phyloP scores from a whole-genome alignment of 2,888 invertebrate species.

The Caenorhabditis doughertyi region DNA sequence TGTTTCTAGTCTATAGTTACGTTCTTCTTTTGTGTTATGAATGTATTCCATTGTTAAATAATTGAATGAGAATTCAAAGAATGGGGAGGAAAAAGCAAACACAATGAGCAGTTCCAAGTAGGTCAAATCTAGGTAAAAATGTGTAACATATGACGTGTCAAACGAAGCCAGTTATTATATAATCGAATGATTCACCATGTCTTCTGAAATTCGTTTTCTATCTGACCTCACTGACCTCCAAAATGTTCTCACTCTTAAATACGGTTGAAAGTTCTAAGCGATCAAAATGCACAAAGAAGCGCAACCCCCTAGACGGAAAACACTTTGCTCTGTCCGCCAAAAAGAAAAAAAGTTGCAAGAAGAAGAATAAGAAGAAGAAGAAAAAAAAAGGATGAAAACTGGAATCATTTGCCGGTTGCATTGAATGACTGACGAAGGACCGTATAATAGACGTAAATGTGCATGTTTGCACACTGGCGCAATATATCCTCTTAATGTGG shows the following conservation, averaged over 20 bases:
- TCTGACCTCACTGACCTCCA: too few species aligned
- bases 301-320: constrained; percentile 35
- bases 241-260: neutral
- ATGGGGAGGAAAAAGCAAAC: constrained; percentile 9
- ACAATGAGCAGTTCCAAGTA: constrained; percentile 6
- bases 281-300: constrained; percentile 24
- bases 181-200: neutral
- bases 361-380: neutral
- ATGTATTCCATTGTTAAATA: constrained; percentile 33
- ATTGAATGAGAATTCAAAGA: constrained; percentile 15
- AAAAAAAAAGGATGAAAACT: constrained; percentile 43
- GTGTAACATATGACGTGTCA: constrained; percentile 1
- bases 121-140: constrained; percentile 18
- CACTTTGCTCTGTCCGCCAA: neutral
- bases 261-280: constrained; percentile 6
- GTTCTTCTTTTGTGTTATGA: constrained; percentile 50
- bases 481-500: constrained; percentile 63
- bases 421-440: constrained; percentile 18
- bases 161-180: neutral
- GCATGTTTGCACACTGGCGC: constrained; percentile 61
- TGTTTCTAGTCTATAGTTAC: constrained; percentile 35
- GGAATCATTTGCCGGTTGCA: constrained; percentile 38
- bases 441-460: constrained; percentile 63
- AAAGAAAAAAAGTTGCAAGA: constrained; percentile 54
- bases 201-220: neutral